A percentile compares a stretch with the other conserved stretches of the same genome.
These are phyloP conservation scores for Corythaixoides concolor DNA, from an alignment of 2,113 vertebrate species.

Conservation along the genomic window DNA sequence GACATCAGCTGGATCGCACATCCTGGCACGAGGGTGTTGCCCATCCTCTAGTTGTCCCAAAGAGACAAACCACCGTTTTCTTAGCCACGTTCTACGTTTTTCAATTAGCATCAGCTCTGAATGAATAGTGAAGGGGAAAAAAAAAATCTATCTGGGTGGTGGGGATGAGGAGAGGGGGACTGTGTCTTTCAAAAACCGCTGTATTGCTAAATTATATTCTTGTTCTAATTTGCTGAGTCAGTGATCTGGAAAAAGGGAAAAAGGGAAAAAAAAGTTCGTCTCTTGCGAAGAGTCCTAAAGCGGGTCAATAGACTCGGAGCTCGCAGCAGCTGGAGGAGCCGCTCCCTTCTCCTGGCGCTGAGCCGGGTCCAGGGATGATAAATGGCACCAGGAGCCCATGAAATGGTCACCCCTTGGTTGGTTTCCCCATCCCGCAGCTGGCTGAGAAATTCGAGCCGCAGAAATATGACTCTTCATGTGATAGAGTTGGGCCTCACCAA, in stretches of 20 bases:
- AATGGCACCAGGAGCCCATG: not conserved
- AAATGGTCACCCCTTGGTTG: not conserved
- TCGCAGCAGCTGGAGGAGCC: not conserved
- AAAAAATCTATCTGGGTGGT: conserved; percentile 43
- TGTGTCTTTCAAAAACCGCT: conserved; percentile 63
- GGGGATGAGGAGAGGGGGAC: conserved; percentile 35
- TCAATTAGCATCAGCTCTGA: conserved; percentile 62
- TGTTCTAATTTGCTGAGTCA: conserved; percentile 75
- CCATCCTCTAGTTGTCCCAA: not conserved
- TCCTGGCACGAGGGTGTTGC: not conserved
- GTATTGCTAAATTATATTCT: conserved; percentile 74
- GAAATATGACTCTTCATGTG: not conserved
- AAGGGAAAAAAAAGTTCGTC: conserved; percentile 58
- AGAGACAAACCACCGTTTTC: not conserved
- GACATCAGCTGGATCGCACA: not conserved
- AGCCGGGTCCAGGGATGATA: not conserved
- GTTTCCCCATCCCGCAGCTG: not conserved
- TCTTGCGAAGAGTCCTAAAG: conserved; percentile 62
- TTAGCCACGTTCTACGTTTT: not conserved
- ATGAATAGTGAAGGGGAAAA: conserved; percentile 35
- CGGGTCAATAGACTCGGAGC: conserved; percentile 35
- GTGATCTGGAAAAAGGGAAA: conserved; percentile 73
- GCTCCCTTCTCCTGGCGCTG: accelerated
- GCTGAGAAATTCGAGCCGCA: not conserved
- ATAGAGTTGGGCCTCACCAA: not conserved